Percentiles rank a stretch among this genome's conserved stretches.
Evolutionary conservation across 2,888 invertebrate genomes (phyloP).

Genomic region (Adelphocoris suturalis): DNA sequence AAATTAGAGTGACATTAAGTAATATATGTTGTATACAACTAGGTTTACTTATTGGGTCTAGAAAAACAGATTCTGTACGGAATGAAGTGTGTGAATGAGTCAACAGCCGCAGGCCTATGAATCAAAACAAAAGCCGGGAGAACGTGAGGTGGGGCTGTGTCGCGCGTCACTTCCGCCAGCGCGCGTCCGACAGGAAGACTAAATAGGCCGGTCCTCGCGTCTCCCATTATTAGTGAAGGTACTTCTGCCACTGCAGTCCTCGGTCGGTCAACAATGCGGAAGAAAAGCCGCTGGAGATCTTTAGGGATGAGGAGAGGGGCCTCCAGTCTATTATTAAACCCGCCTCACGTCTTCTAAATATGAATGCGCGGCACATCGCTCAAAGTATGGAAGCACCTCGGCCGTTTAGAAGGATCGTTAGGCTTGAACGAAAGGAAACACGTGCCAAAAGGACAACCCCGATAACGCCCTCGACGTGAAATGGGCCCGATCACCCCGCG

Average conservation of each 20-base stretch:
- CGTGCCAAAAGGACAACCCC: slow-evolving; percentile 6
- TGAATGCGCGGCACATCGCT: slow-evolving; percentile 2
- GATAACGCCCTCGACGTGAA: slow-evolving; percentile 24
- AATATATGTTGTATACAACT: no score
- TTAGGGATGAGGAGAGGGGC: neutral
- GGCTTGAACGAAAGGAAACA: neutral
- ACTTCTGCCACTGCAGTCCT: neutral
- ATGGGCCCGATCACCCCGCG: slow-evolving; percentile 12
- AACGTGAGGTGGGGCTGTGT: slow-evolving; percentile 15
- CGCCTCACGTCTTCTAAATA: neutral
- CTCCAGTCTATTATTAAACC: neutral
- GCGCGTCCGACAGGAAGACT: neutral
- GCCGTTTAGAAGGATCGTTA: slow-evolving; percentile 18
- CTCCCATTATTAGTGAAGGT: neutral
- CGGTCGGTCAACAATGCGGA: neutral
- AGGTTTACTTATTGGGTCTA: no score
- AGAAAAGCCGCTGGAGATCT: neutral
- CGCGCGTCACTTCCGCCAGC: neutral
- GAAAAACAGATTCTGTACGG: neutral
- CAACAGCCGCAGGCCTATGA: neutral
- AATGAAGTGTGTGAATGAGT: neutral
- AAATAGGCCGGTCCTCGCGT: neutral
- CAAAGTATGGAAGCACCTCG: neutral
- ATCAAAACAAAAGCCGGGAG: neutral
- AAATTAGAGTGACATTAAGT: no score